phyloP scores from a whole-genome alignment of 2,797 vertebrate species.

The Enoplosus armatus region DNA sequence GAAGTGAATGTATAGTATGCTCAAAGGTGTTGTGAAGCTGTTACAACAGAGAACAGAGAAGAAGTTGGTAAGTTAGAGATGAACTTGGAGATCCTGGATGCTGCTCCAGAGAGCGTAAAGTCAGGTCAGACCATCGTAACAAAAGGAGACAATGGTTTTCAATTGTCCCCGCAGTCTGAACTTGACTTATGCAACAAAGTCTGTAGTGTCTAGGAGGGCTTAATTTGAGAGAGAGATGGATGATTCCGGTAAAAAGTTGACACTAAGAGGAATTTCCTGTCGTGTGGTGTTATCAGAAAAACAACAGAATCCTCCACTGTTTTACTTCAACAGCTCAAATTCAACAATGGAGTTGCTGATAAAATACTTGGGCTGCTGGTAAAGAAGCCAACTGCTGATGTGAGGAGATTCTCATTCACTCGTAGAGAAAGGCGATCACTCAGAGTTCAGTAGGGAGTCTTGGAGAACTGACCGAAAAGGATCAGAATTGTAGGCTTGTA shows the following conservation, averaged over 20 bases:
- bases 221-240: background rate
- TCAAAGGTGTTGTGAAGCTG: constrained; percentile 22
- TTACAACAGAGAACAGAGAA: constrained; percentile 15
- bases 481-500: constrained; percentile 23
- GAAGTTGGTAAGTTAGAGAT: constrained; percentile 9
- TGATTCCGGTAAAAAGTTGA: constrained; percentile 48
- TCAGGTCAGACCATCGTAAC: background rate
- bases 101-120: background rate
- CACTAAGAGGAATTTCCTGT: constrained; percentile 86
- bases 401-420: constrained; percentile 62
- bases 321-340: constrained; percentile 75
- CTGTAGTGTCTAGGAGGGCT: background rate
- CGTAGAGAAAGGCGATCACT: constrained; percentile 48
- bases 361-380: constrained; percentile 73
- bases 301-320: constrained; percentile 80
- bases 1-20: constrained; percentile 25
- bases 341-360: constrained; percentile 79
- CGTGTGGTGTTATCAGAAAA: constrained; percentile 84
- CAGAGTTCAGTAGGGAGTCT: constrained; percentile 27
- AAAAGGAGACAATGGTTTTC: constrained; percentile 1
- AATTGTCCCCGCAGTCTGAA: constrained; percentile 40
- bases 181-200: constrained; percentile 29
- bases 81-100: background rate
- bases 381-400: constrained; percentile 69
- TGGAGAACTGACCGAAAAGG: constrained; percentile 12